Conservation (phyloP, 92 coral and sea anemone species). For the Parazoanthus atlanticus region DNA sequence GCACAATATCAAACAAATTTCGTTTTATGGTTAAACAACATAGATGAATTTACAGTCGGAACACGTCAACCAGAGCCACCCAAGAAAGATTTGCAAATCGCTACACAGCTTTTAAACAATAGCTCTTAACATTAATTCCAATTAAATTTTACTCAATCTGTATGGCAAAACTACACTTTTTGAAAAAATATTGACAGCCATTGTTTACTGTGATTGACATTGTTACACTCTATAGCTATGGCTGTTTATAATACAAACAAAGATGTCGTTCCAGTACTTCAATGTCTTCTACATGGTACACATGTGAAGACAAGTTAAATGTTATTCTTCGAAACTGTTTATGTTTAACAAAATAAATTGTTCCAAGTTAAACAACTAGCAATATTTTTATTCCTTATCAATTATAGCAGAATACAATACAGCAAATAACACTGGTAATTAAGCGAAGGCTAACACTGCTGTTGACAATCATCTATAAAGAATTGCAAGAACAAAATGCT, state of each 20-base stretch:
- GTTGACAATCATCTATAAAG: too few species aligned
- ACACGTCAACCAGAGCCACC: too few species aligned
- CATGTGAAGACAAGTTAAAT: too few species aligned
- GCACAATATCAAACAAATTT: not conserved
- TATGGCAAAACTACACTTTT: not conserved
- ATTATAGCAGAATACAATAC: too few species aligned
- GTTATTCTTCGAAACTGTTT: too few species aligned
- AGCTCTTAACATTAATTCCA: not conserved
- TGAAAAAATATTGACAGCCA: not conserved
- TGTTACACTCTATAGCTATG: slow-evolving; percentile 1
- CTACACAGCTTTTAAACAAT: slow-evolving; percentile 4
- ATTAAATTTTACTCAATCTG: not conserved
- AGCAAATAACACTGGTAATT: too few species aligned
- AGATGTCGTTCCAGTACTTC: not conserved
- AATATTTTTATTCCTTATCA: too few species aligned
- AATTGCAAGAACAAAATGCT: too few species aligned
- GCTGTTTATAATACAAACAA: slow-evolving; percentile 11
- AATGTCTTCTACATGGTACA: too few species aligned
- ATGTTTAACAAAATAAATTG: too few species aligned
- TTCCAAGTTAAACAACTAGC: too few species aligned
- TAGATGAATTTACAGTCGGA: too few species aligned
- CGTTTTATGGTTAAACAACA: not conserved
- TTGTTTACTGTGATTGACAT: slow-evolving; percentile 5
- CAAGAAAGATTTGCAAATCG: not conserved
- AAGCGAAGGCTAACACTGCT: not conserved